Evolutionary conservation across 2,113 vertebrate genomes (phyloP).

Genomic region (Albula goreensis): DNA sequence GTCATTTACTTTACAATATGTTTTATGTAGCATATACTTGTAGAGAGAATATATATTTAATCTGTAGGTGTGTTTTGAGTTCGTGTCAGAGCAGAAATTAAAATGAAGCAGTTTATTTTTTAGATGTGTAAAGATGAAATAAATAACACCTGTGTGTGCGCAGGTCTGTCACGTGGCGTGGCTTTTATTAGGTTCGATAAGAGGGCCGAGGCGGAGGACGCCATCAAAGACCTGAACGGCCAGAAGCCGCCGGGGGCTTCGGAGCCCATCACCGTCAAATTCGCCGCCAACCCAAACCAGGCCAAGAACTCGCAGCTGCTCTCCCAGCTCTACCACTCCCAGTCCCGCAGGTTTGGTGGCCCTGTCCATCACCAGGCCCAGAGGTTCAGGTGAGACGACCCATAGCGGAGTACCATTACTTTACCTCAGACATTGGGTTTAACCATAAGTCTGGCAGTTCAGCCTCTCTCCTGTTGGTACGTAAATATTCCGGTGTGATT

Average conservation of each 20-base stretch:
- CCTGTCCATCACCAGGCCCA: constrained; percentile 96
- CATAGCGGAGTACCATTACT: too few species aligned
- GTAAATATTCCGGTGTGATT: too few species aligned
- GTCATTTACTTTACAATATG: too few species aligned
- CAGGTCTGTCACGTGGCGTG: constrained; percentile 91
- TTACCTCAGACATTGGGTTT: too few species aligned
- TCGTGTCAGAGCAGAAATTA: too few species aligned
- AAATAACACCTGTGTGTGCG: background rate
- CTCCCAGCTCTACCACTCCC: constrained; percentile 93
- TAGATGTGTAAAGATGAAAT: background rate
- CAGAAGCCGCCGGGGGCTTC: constrained; percentile 90
- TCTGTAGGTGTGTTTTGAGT: too few species aligned
- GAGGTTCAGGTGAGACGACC: constrained; percentile 84
- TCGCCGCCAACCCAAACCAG: constrained; percentile 96
- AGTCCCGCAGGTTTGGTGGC: constrained; percentile 89
- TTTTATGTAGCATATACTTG: too few species aligned
- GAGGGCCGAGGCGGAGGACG: constrained; percentile 92
- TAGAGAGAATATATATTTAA: too few species aligned
- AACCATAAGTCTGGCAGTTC: too few species aligned
- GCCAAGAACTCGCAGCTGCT: constrained; percentile 92
- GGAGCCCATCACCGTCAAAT: constrained; percentile 95
- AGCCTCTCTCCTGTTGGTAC: too few species aligned
- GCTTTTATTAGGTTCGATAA: constrained; percentile 98
- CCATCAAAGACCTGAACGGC: constrained; percentile 93
- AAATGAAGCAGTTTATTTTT: too few species aligned